Evolutionary conservation across 2,797 vertebrate species (phyloP).

Genomic region (Glyptemys insculpta): DNA sequence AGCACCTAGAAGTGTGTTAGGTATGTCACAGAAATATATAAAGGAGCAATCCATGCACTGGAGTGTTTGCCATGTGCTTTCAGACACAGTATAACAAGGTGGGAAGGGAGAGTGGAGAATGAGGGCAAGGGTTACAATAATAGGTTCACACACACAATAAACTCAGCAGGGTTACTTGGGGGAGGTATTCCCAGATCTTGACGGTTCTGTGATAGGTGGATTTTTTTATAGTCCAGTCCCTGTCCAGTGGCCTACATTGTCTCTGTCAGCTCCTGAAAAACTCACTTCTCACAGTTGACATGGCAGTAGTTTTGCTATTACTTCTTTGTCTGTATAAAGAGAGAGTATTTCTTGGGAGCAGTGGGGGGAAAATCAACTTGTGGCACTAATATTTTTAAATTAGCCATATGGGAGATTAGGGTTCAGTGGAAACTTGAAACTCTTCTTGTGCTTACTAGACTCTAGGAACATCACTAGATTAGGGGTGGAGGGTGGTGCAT

Average conservation of each 20-base stretch:
- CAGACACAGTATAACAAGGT: not conserved
- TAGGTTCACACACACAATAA: not conserved
- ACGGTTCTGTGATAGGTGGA: not conserved
- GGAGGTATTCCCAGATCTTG: not conserved
- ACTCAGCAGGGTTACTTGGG: not conserved
- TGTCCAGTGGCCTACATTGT: not conserved
- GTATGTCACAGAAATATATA: not conserved
- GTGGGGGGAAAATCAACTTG: not conserved
- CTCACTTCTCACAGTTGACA: not conserved
- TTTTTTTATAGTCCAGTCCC: fast-evolving
- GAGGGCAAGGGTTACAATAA: not conserved
- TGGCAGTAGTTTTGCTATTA: not conserved
- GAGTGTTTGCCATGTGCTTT: not conserved
- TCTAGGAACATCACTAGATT: not conserved
- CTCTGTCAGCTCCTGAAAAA: not conserved
- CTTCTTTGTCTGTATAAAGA: not conserved
- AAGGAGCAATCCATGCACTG: not conserved
- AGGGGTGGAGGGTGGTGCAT: not conserved
- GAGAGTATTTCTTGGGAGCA: not conserved
- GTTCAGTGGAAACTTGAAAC: not conserved
- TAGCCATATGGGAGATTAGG: not conserved
- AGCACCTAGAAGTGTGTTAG: not conserved
- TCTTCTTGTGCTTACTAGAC: not conserved
- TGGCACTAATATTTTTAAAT: not conserved
- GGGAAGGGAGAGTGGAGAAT: not conserved